These are phyloP conservation scores for Callyntrura guangdongensis DNA, from an alignment of 2,888 invertebrate genomes.

Conservation along the genomic window DNA sequence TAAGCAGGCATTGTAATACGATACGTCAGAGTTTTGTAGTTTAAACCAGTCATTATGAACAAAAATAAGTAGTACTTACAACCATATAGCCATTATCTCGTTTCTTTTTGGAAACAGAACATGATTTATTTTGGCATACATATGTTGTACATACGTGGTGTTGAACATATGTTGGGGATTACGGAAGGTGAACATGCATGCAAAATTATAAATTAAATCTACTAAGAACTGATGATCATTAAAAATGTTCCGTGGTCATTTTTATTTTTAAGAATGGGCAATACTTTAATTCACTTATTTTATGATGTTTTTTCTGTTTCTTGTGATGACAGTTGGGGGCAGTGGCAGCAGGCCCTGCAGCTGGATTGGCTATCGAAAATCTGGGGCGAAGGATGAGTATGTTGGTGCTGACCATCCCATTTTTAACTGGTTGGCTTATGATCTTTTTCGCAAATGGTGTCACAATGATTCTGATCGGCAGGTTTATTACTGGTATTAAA, in stretches of 20 bases:
- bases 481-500: slow-evolving; percentile 85
- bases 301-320: slow-evolving; percentile 14
- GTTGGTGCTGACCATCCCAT: slow-evolving; percentile 75
- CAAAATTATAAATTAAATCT: background rate
- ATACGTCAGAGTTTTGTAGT: background rate
- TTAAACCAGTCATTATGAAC: slow-evolving; percentile 23
- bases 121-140: too few relatives aligned
- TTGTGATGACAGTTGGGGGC: slow-evolving; percentile 80
- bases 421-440: slow-evolving; percentile 85
- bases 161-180: too few relatives aligned
- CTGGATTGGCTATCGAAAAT: slow-evolving; percentile 80
- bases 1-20: too few relatives aligned
- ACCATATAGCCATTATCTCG: too few relatives aligned
- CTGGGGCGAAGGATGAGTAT: slow-evolving; percentile 80
- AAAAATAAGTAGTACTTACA: slow-evolving; percentile 27
- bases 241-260: too few relatives aligned
- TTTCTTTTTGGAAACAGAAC: too few relatives aligned
- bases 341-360: slow-evolving; percentile 79
- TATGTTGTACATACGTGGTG: too few relatives aligned
- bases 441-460: slow-evolving; percentile 85
- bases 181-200: background rate
- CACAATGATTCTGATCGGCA: slow-evolving; percentile 87
- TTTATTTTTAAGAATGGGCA: too few relatives aligned
- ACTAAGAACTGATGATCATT: too few relatives aligned
- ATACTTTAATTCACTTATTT: background rate